phyloP scores from a whole-genome alignment of 2,113 vertebrate genomes.

The Pollimyrus isidori region DNA sequence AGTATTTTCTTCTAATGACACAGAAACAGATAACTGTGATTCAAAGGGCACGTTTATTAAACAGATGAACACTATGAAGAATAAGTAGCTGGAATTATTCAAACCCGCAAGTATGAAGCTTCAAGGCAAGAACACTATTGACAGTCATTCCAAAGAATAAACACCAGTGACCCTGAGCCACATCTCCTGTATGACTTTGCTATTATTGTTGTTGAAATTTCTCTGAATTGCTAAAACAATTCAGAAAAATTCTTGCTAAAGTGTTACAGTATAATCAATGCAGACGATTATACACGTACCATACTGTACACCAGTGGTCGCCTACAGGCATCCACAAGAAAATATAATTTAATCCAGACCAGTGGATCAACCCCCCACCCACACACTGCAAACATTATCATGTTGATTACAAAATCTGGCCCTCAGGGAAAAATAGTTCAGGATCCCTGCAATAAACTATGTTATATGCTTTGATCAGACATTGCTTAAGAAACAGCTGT shows the following conservation, averaged over 20 bases:
- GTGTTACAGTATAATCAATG: not conserved
- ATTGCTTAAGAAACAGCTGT: not conserved
- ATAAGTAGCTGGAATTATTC: not conserved
- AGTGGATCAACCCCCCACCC: not conserved
- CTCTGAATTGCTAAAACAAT: not conserved
- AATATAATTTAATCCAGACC: not conserved
- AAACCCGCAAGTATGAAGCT: not conserved
- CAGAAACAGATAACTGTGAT: too few relatives aligned
- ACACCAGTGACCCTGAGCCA: not conserved
- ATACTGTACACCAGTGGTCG: not conserved
- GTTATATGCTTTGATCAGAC: not conserved
- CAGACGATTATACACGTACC: not conserved
- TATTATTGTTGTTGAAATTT: not conserved
- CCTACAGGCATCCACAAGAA: not conserved
- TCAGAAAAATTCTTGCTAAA: not conserved
- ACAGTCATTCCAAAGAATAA: not conserved
- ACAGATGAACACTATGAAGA: not conserved
- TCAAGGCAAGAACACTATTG: not conserved
- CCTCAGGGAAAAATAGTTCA: not conserved
- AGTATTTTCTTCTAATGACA: not conserved
- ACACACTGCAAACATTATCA: not conserved
- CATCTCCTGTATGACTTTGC: not conserved
- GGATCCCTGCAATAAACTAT: too few relatives aligned
- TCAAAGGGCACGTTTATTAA: too few relatives aligned
- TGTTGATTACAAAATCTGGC: not conserved